Base-by-base conservation (phyloP, 1,140 invertebrate species). In the Drosophila mayri region DNA sequence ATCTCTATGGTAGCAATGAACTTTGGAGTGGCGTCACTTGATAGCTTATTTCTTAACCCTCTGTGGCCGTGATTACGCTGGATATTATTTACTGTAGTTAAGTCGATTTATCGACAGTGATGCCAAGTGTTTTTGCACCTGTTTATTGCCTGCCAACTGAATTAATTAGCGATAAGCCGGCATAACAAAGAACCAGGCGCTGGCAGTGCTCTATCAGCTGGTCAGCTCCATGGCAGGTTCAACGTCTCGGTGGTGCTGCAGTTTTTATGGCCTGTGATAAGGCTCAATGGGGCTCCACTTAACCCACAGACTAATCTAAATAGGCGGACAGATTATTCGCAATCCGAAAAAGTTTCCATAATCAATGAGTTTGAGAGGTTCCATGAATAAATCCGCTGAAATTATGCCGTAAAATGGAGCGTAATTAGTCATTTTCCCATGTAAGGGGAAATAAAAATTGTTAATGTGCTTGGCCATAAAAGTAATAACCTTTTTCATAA, bases 1-100 rank as follows among this genome's bases (percentile, higher is more conserved):
- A 57, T 41, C 54, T 57, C 22, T 8, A 11, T 25, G 59, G 59
- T 65, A 67, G 80, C 84, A 87, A 88, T 87, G 84, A 87, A 88
- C 84, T 87, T 68, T 84, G 65, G 52, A 77, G 37, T 63, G 60
- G 8, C 37, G 55, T 55, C 63, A 60, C 47, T 76, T 61, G 74
- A 77, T 77, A 76, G 55, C 73, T 59, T 0, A 12, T 7, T 22
- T 8, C 62, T 68, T 82, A 77, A 77, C 75, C 73, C 75, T 35
- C 9, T 54, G 20, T 41, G 38, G 12, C 10, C 10, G 10, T 30
- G 12, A 35, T 47, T 58, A 30, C 43, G 32, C 30, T 30, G 16
- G 14, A 35, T 35, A 60, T 43, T 38, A 55, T n/a, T 55, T 37
- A 38, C 52, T 8, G 22, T 25, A 55, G 47, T 55, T 57, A 41